Conservation (phyloP, 2,888 invertebrate species). For the Tipula unca region DNA sequence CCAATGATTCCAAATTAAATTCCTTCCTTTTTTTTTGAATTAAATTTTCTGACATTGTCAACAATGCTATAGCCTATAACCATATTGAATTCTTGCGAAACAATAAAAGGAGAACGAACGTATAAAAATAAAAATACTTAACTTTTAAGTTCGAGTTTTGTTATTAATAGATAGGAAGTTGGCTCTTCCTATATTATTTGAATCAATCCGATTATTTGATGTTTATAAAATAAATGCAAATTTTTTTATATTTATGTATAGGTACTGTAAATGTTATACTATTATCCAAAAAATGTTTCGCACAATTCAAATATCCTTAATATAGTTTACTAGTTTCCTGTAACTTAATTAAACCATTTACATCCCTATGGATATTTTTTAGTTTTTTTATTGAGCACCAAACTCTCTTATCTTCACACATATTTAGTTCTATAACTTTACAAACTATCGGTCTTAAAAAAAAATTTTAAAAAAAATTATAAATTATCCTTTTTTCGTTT, state of each 20-base stretch:
- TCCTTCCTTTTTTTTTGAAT: neutral
- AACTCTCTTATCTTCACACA: neutral
- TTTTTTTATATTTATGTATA: no score
- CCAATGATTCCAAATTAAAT: neutral
- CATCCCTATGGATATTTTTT: neutral
- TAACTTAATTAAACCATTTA: neutral
- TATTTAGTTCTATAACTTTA: neutral
- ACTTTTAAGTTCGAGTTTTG: neutral
- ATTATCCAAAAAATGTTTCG: no score
- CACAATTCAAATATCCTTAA: no score
- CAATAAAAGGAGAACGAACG: neutral
- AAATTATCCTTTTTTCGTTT: neutral
- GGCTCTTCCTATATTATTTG: no score
- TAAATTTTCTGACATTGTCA: neutral
- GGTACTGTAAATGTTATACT: no score
- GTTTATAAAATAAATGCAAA: no score
- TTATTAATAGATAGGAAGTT: neutral
- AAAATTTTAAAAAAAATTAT: neutral
- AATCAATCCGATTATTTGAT: no score
- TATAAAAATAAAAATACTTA: no score
- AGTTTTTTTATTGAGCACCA: neutral
- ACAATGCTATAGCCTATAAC: neutral
- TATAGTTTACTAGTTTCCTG: no score
- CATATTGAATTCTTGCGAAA: neutral
- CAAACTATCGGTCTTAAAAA: neutral